A percentile compares a stretch with the other conserved stretches of the same genome.
phyloP scores from a whole-genome alignment of 2,888 invertebrate species.

The Cephus rjabovi region DNA sequence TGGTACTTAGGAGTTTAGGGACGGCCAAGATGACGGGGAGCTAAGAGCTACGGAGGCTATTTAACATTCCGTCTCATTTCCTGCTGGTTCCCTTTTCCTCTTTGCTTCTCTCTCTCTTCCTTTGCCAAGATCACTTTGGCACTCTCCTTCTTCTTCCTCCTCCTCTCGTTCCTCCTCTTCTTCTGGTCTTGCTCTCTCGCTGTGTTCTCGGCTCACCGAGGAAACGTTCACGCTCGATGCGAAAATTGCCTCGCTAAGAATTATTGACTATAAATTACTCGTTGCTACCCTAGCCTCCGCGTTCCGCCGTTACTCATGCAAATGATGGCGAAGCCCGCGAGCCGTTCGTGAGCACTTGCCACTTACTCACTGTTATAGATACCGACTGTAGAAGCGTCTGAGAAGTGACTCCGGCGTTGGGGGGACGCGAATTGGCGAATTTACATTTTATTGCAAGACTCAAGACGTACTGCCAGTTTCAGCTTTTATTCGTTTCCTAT shows the following conservation, averaged over 20 bases:
- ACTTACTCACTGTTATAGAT: constrained; percentile 36
- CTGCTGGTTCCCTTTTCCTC: constrained; percentile 32
- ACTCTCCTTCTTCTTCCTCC: constrained; percentile 9
- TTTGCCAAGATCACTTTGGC: constrained; percentile 22
- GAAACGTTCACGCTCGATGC: constrained; percentile 52
- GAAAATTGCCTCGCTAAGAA: constrained; percentile 58
- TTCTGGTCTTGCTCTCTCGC: constrained; percentile 26
- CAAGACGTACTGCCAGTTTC: constrained; percentile 41
- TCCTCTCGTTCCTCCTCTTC: not conserved
- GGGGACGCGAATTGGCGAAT: constrained; percentile 48
- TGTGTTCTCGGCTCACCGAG: constrained; percentile 27
- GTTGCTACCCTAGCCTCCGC: constrained; percentile 36
- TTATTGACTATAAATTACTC: constrained; percentile 61
- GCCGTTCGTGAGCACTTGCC: constrained; percentile 33
- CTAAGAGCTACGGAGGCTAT: constrained; percentile 38
- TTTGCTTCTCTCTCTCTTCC: constrained; percentile 22
- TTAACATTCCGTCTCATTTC: constrained; percentile 57
- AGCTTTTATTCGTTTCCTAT: constrained; percentile 18
- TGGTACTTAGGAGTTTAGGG: constrained; percentile 12
- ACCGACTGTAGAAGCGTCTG: constrained; percentile 22
- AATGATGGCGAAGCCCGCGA: constrained; percentile 43
- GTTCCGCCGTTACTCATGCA: constrained; percentile 54
- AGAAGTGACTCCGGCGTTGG: constrained; percentile 29
- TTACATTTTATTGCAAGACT: constrained; percentile 54
- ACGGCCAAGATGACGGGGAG: constrained; percentile 30